Conservation (phyloP, 2,888 invertebrate genomes). For the Pycnomerus fuliginosus region DNA sequence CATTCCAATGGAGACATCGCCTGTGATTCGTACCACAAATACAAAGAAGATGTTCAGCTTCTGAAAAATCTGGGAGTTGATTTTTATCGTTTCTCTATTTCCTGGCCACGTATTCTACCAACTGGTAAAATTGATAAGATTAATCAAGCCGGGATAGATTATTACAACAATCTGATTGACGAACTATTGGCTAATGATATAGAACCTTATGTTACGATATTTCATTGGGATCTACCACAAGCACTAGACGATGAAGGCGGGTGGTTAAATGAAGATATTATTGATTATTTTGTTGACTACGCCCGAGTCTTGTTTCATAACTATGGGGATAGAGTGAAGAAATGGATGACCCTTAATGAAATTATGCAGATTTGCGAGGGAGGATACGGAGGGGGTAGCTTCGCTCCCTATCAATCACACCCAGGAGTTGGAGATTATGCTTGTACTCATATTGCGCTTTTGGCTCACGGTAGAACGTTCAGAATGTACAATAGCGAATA, state of each 20-base stretch:
- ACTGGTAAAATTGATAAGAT: constrained; percentile 62
- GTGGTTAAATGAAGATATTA: constrained; percentile 61
- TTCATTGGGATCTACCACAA: constrained; percentile 39
- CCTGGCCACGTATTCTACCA: constrained; percentile 52
- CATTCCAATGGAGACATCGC: constrained; percentile 62
- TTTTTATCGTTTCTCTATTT: constrained; percentile 52
- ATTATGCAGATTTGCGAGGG: constrained; percentile 48
- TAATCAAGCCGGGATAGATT: constrained; percentile 67
- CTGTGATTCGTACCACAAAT: constrained; percentile 65
- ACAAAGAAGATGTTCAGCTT: constrained; percentile 60
- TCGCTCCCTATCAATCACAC: constrained; percentile 47
- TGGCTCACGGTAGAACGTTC: constrained; percentile 68
- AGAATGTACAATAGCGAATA: constrained; percentile 64
- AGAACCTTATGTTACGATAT: constrained; percentile 21
- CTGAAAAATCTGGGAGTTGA: constrained; percentile 57
- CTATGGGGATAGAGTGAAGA: constrained; percentile 59
- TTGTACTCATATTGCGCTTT: constrained; percentile 64
- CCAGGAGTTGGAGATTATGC: constrained; percentile 62
- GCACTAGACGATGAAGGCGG: constrained; percentile 57
- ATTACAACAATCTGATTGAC: constrained; percentile 73
- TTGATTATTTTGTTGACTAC: constrained; percentile 64
- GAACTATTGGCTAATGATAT: constrained; percentile 61
- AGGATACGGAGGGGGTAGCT: constrained; percentile 55
- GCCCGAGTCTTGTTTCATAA: constrained; percentile 56
- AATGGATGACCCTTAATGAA: constrained; percentile 71